Evolutionary conservation across 2,113 vertebrate species (phyloP).

Genomic region (Varanus salvator): DNA sequence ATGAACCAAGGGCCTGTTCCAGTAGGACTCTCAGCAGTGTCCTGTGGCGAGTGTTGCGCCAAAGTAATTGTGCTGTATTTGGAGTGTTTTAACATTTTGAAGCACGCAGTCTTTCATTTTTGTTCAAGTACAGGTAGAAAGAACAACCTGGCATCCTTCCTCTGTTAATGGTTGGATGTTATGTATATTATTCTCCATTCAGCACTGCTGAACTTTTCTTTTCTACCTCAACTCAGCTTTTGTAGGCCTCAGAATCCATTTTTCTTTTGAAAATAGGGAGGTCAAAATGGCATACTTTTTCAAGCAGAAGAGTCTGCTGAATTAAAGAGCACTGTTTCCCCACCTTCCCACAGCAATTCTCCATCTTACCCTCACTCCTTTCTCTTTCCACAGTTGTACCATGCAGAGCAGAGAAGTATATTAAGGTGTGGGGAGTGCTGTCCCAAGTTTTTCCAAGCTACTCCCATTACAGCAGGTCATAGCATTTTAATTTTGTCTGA

Average conservation of each 20-base stretch:
- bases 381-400: neutral
- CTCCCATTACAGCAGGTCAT: neutral
- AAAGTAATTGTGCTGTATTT: neutral
- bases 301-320: neutral
- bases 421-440: neutral
- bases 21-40: neutral
- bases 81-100: neutral
- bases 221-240: constrained; percentile 20
- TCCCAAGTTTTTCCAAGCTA: neutral
- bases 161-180: neutral
- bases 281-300: neutral
- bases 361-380: neutral
- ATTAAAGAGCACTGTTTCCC: neutral
- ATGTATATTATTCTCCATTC: constrained; percentile 13
- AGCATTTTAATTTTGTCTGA: neutral
- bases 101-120: neutral
- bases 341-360: neutral
- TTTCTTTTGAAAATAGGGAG: neutral
- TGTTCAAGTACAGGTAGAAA: neutral
- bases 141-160: neutral
- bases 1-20: neutral
- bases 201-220: constrained; percentile 3
- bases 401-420: neutral
- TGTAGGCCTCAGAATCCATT: neutral
- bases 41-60: neutral